phyloP scores from a whole-genome alignment of 2,888 invertebrate species.

The Dinocampus coccinellae region DNA sequence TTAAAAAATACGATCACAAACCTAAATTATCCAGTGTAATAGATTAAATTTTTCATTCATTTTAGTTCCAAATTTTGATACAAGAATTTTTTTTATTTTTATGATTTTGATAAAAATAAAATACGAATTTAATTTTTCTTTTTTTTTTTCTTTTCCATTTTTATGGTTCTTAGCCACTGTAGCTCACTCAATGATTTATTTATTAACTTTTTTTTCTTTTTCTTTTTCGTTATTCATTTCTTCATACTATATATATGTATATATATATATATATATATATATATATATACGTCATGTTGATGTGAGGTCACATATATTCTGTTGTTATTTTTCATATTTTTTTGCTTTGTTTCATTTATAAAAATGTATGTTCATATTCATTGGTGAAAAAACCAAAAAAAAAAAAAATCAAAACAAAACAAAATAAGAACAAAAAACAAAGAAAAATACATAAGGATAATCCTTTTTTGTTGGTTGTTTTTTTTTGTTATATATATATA shows the following conservation, averaged over 20 bases:
- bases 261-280: constrained; percentile 15
- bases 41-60: neutral
- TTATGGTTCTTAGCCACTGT: constrained; percentile 26
- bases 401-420: neutral
- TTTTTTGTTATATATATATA: too few relatives aligned
- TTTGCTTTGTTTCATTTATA: constrained; percentile 38
- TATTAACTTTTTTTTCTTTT: neutral
- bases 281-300: constrained; percentile 16
- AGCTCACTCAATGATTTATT: constrained; percentile 33
- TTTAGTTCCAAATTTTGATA: neutral
- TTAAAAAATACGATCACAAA: neutral
- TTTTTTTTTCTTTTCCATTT: constrained; percentile 11
- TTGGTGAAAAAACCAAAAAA: constrained; percentile 38
- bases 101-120: constrained; percentile 28
- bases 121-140: constrained; percentile 8
- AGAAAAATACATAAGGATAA: constrained; percentile 14
- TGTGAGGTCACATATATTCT: constrained; percentile 39
- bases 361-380: constrained; percentile 42
- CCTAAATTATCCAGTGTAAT: neutral
- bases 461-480: constrained; percentile 17
- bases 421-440: too few relatives aligned
- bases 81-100: constrained; percentile 3
- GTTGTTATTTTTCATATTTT: neutral
- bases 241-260: neutral
- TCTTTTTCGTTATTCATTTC: constrained; percentile 2